phyloP scores from a whole-genome alignment of 2,888 invertebrate genomes.

The Nasonovia ribisnigri region DNA sequence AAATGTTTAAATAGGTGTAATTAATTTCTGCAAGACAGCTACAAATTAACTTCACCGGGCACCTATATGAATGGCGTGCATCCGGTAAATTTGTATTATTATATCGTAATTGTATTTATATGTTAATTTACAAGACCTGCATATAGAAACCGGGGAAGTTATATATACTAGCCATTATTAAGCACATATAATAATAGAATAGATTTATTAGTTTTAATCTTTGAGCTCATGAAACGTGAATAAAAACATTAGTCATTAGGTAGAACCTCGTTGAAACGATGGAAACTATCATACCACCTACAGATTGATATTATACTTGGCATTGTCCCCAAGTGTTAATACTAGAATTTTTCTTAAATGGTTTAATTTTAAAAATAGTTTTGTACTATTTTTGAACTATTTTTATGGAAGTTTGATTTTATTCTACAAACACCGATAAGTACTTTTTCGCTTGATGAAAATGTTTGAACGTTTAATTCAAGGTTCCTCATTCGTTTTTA shows the following conservation, averaged over 20 bases:
- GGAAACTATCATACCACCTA: neutral
- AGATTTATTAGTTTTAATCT: neutral
- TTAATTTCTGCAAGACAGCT: slow-evolving; percentile 31
- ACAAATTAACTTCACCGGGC: neutral
- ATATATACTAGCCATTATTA: neutral
- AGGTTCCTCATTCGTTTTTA: too few relatives aligned
- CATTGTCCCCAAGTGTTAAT: too few relatives aligned
- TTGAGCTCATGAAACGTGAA: neutral
- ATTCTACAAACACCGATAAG: too few relatives aligned
- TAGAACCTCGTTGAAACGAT: neutral
- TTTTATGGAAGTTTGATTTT: too few relatives aligned
- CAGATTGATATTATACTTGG: neutral
- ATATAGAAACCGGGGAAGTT: neutral
- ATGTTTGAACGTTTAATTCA: too few relatives aligned
- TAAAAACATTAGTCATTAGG: neutral
- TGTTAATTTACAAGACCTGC: neutral
- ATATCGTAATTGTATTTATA: slow-evolving; percentile 11
- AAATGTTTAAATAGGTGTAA: slow-evolving; percentile 8
- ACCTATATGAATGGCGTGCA: neutral
- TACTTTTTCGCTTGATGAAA: too few relatives aligned
- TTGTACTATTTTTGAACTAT: too few relatives aligned
- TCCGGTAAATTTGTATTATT: neutral
- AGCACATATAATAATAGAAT: neutral
- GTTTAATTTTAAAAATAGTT: too few relatives aligned
- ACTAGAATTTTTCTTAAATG: too few relatives aligned